Percentiles rank a stretch among this genome's conserved stretches.
Conservation (phyloP, 2,888 invertebrate genomes). For the Temnothorax rugatulus region DNA sequence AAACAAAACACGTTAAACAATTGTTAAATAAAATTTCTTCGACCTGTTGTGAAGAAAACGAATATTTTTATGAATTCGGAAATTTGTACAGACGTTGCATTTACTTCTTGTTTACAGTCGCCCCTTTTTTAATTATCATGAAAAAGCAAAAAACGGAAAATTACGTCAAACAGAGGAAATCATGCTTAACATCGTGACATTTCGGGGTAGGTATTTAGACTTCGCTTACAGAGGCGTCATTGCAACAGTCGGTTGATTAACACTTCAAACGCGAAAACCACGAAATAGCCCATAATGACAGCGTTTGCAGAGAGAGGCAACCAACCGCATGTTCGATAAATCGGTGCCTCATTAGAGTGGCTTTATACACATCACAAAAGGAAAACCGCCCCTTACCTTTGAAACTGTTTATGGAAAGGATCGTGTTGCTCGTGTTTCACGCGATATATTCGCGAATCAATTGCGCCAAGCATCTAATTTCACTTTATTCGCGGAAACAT, state of each 20-base stretch:
- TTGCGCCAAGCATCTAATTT: neutral
- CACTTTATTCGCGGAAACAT: neutral
- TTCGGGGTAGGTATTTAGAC: constrained; percentile 75
- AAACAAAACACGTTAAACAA: neutral
- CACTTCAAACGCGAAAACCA: constrained; percentile 80
- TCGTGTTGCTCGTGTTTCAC: neutral
- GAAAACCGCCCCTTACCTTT: constrained; percentile 53
- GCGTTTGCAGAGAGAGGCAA: constrained; percentile 67
- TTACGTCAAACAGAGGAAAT: constrained; percentile 38
- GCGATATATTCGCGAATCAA: neutral
- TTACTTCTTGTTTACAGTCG: neutral
- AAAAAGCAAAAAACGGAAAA: neutral
- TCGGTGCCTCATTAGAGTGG: constrained; percentile 73
- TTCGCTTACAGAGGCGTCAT: constrained; percentile 73
- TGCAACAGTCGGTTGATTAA: constrained; percentile 78
- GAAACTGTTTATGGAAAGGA: constrained; percentile 16
- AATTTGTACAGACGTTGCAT: neutral
- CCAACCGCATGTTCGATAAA: constrained; percentile 73
- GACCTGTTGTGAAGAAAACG: neutral
- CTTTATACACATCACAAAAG: constrained; percentile 60
- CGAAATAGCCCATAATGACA: constrained; percentile 79
- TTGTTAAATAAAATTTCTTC: neutral
- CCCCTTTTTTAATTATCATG: neutral
- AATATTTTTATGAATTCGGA: neutral
- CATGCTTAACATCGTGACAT: constrained; percentile 63